Base-by-base conservation (phyloP, 2,113 vertebrate genomes). In the Plestiodon gilberti region DNA sequence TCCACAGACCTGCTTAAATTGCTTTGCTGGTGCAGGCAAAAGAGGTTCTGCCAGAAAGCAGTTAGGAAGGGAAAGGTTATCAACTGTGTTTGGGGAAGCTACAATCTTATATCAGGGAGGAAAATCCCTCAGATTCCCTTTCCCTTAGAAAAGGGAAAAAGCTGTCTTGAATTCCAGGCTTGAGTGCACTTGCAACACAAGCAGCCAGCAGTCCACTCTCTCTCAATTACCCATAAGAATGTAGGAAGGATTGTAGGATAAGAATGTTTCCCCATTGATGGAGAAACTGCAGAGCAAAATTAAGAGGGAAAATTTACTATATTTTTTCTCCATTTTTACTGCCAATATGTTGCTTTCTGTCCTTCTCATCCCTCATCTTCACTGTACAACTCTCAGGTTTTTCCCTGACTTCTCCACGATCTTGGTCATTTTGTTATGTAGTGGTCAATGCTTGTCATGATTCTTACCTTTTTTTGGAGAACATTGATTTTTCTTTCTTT, bases 401-500 rank as follows among this genome's bases (percentile, higher is more conserved):
- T 57, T 17, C 6, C 17, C 17, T 57, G 20, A 18, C 6, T 33
- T 52, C 23, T 48, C 30, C 14, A 14, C 20, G 23, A 79, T 35
- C 18, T 28, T 38, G 57, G 25, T 57, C 62, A 18, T 23, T 25
- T 20, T 62, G 23, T 62, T 8, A 73, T 8, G 8, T 48, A 48
- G 43, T 48, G 43, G 43, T 48, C 43, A 48, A 8, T 48, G 43
- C 82, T 57, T 73, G 55, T 74, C 5, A 62, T 10, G 35, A 3
- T 35, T 77, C 95, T 92, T 94, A 99, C 99, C 97, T 99, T 99
- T 95, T 99, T 99, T 93, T 99, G 99, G 90, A 99, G 97, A 81
- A 99, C 98, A 75, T 99, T 99, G 90, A 99, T 99, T 96, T 99
- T 99, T 88, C 99, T 97, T 93, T 99, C 99, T 94, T 99, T 99